Conservation (phyloP, 2,113 vertebrate species). For the Channa argus region DNA sequence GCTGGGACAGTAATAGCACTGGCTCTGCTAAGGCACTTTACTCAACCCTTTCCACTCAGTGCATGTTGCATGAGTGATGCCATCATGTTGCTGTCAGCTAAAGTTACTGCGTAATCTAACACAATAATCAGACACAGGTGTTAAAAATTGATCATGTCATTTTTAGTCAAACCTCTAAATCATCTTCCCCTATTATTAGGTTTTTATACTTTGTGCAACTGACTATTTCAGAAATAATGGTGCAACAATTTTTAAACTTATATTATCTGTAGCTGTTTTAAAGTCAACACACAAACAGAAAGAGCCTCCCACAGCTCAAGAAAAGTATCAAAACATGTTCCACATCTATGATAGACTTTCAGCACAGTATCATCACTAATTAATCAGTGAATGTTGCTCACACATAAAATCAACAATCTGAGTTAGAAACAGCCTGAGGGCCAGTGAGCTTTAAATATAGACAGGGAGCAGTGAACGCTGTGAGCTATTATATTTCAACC, state of each 20-base stretch:
- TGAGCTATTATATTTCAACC: slow-evolving; percentile 35
- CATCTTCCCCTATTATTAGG: too few species aligned
- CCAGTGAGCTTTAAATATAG: slow-evolving; percentile 8
- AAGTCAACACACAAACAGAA: too few species aligned
- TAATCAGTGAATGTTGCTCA: slow-evolving; percentile 9
- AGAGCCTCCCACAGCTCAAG: too few species aligned
- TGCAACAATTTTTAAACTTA: too few species aligned
- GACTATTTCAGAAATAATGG: too few species aligned
- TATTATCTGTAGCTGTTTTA: too few species aligned
- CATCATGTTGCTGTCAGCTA: slow-evolving; percentile 9
- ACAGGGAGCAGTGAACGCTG: neutral
- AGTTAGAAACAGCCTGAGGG: slow-evolving; percentile 30
- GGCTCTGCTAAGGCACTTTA: slow-evolving; percentile 10
- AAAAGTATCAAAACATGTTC: neutral
- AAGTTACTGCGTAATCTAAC: too few species aligned
- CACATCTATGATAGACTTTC: neutral
- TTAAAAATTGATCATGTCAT: slow-evolving; percentile 3
- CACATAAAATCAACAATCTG: slow-evolving; percentile 21
- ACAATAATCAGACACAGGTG: slow-evolving; percentile 24
- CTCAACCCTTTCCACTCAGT: neutral
- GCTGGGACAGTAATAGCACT: slow-evolving; percentile 51
- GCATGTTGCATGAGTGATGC: slow-evolving; percentile 13
- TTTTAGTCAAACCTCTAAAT: neutral
- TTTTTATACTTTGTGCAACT: too few species aligned
- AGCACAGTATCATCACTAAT: slow-evolving; percentile 27